Base-by-base conservation (phyloP, 1,140 invertebrate species). In the Chlorops oryzae region DNA sequence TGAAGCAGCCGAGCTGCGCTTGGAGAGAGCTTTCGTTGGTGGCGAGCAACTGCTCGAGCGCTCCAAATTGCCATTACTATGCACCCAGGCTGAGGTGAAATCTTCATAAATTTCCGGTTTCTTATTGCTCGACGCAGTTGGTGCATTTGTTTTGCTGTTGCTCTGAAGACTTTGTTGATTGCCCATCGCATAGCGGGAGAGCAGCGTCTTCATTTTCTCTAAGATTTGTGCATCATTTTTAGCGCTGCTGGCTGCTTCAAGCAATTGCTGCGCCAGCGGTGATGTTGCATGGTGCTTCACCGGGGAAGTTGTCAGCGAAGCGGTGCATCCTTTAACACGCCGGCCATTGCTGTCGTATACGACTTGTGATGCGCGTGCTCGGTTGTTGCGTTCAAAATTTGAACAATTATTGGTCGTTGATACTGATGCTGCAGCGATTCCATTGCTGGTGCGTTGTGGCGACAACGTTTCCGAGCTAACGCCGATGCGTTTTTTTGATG, bases 1-100 rank as follows among this genome's bases (percentile, higher is more conserved):
- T 12, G 65, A 65, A 43, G 69, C 69, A 1, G 66, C 66, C 7
- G 66, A 68, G 35, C 65, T 70, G 25, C 68, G 59, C 52, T 72
- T 72, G 21, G 68, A 68, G 5, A 58, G 57, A 10, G 24, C 23
- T 41, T 54, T 63, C 39, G 57, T 64, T n/a, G 66, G 62, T 12
- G 63, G 61, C 2, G 65, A 68, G 44, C 63, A 67, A 53, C 62
- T 69, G 37, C 58, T 59, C 27, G 63, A 71, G 5, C 78, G 73
- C 51, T 80, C 80, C 10, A 84, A 66, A 55, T 79, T 81, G 2
- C 82, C 82, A 61, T 84, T 83, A 52, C 80, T 81, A 69, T 84
- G 81, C n/a, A 84, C 80, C 83, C 83, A 85, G n/a, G 81, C 81
- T 21, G 79, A 78, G 6, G 83, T 70, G 49, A 84, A 84, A 44